A percentile compares a stretch with the other conserved stretches of the same genome.
These are phyloP conservation scores for Bos taurus DNA, from an alignment of 2,113 vertebrate species.

Conservation along the genomic window ARS-UCD2.0 NC_037351.1:40988001-40988500, in stretches of 20 bases:
- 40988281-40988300: not conserved
- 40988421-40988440: not conserved
- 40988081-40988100: not conserved
- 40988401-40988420: not conserved
- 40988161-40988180: not conserved
- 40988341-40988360: not conserved
- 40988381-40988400: not conserved
- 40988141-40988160: not conserved
- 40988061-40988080: not conserved
- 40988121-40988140: not conserved
- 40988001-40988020: not conserved
- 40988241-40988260: not conserved
- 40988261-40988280: not conserved
- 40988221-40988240: not conserved
- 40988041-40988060: not conserved
- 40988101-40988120: not conserved
- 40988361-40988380: not conserved
- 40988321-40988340: not conserved
- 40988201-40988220: not conserved
- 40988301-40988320: not conserved
- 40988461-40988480: accelerated
- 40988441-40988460: not conserved
- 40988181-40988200: not conserved
- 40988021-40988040: not conserved
- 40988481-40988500: not conserved